These are phyloP conservation scores for Festucalex cinctus DNA, from an alignment of 2,113 vertebrate species.

Conservation along the genomic window DNA sequence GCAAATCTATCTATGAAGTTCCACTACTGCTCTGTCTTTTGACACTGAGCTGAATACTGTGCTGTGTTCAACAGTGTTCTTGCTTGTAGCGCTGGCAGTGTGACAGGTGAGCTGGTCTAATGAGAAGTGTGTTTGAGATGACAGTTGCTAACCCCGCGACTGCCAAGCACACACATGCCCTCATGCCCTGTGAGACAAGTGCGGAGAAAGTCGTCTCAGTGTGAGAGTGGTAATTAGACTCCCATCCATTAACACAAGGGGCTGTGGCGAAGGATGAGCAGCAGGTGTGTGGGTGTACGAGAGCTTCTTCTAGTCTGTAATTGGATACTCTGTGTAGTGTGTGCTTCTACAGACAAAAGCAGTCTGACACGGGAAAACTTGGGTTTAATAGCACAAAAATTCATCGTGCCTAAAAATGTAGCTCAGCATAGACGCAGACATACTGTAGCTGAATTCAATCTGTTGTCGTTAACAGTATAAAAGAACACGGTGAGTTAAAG, in stretches of 20 bases:
- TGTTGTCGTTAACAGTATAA: constrained; percentile 20
- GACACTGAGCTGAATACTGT: constrained; percentile 24
- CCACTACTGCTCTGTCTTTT: constrained; percentile 18
- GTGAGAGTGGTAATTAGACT: constrained; percentile 77
- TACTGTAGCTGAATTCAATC: neutral
- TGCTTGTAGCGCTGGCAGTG: constrained; percentile 21
- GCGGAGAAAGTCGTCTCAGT: constrained; percentile 58
- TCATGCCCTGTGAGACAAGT: constrained; percentile 52
- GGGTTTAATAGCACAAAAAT: neutral
- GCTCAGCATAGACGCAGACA: neutral
- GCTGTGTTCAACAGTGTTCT: constrained; percentile 39
- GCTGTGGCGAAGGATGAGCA: constrained; percentile 69
- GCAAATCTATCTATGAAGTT: neutral
- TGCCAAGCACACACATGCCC: constrained; percentile 40
- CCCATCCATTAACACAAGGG: constrained; percentile 80
- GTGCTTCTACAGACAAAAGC: constrained; percentile 43
- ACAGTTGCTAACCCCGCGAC: constrained; percentile 50
- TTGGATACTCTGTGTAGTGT: constrained; percentile 39
- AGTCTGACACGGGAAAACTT: neutral
- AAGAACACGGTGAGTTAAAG: neutral
- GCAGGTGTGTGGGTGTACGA: constrained; percentile 56
- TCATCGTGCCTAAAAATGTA: neutral
- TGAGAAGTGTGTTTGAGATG: constrained; percentile 60
- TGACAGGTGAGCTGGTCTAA: constrained; percentile 62
- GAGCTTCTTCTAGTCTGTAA: constrained; percentile 40